Conservation (phyloP, 2,113 vertebrate species). For the Notiomystis cincta region DNA sequence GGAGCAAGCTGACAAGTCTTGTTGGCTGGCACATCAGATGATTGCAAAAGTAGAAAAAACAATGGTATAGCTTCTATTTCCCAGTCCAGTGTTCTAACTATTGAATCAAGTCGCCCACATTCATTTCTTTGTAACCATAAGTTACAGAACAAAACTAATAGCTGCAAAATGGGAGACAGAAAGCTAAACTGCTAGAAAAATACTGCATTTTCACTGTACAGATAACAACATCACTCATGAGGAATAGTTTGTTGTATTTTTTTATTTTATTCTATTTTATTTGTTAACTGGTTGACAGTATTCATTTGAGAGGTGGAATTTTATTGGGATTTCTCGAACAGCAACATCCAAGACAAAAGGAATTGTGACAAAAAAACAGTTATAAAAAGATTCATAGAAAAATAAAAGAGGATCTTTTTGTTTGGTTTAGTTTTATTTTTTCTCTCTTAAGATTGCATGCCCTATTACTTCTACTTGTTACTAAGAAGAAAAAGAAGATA, state of each 20-base stretch:
- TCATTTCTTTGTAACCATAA: neutral
- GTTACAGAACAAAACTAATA: neutral
- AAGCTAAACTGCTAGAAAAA: neutral
- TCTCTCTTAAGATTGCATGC: neutral
- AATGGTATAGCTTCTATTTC: neutral
- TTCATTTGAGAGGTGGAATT: neutral
- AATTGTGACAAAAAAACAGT: neutral
- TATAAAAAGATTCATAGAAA: conserved; percentile 12
- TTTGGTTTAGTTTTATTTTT: neutral
- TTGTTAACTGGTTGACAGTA: neutral
- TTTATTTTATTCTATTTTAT: neutral
- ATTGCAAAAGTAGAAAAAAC: neutral
- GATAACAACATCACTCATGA: neutral
- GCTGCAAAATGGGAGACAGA: neutral
- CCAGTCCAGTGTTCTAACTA: neutral
- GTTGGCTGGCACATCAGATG: neutral
- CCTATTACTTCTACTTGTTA: conserved; percentile 41
- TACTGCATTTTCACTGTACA: neutral
- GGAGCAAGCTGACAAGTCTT: neutral
- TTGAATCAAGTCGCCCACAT: fast-evolving
- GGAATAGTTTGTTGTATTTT: no score
- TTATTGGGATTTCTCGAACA: neutral
- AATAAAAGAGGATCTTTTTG: neutral
- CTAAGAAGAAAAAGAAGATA: conserved; percentile 39
- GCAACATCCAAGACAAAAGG: conserved; percentile 29